A percentile compares a stretch with the other conserved stretches of the same genome.
Evolutionary conservation across 2,113 vertebrate species (phyloP).

Genomic region (Passer domesticus): DNA sequence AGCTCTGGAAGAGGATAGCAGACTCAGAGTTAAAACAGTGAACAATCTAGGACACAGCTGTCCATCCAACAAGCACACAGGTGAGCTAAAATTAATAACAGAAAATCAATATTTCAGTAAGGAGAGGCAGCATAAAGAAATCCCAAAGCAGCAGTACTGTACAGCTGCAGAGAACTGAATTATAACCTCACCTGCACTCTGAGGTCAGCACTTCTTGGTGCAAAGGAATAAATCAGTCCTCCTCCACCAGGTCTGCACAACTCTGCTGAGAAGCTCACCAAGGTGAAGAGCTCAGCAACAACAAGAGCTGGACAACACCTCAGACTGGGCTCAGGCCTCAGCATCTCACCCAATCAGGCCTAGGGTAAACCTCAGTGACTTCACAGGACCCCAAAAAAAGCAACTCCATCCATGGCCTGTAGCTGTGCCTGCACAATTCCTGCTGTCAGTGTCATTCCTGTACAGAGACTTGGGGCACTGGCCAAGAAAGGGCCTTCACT

Average conservation of each 20-base stretch:
- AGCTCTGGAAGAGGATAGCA: background rate
- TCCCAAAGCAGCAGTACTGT: background rate
- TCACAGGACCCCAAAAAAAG: background rate
- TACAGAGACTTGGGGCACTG: fast-evolving
- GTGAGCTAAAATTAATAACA: background rate
- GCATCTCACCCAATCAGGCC: background rate
- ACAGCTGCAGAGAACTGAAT: background rate
- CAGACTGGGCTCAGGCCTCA: background rate
- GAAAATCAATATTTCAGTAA: background rate
- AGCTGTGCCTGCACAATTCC: background rate
- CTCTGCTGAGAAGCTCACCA: background rate
- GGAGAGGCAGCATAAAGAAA: background rate
- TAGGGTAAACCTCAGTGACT: background rate
- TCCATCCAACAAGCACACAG: background rate
- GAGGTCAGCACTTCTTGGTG: background rate
- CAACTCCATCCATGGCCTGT: background rate
- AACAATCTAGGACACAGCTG: background rate
- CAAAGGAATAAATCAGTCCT: background rate
- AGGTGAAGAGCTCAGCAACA: background rate
- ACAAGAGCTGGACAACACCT: background rate
- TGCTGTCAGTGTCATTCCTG: fast-evolving
- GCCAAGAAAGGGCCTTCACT: background rate
- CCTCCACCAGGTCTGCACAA: background rate
- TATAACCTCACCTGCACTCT: background rate
- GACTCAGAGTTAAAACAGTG: background rate